Percentiles rank a stretch among this genome's conserved stretches.
Conservation (phyloP, 2,797 vertebrate species). For the Glyptemys insculpta region DNA sequence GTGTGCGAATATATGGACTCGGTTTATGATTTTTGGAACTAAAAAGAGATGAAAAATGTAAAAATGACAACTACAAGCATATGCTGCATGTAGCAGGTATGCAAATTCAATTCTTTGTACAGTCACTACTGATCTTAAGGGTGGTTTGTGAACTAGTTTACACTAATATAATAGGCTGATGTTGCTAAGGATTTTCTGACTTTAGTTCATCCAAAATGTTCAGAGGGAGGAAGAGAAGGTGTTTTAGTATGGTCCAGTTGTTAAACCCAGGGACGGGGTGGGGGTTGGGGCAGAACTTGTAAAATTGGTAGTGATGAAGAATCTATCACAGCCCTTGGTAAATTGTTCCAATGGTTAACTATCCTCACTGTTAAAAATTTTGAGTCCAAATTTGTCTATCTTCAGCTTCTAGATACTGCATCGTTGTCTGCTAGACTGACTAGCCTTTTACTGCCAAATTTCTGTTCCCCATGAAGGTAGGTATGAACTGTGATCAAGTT, state of each 20-base stretch:
- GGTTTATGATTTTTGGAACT: neutral
- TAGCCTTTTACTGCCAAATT: neutral
- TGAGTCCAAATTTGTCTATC: neutral
- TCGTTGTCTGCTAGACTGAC: neutral
- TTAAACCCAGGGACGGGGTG: neutral
- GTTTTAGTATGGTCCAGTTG: neutral
- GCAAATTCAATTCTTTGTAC: neutral
- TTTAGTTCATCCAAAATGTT: too few relatives aligned
- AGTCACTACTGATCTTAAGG: neutral
- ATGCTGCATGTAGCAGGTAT: neutral
- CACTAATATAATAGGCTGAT: neutral
- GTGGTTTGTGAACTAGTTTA: too few relatives aligned
- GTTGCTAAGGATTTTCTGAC: rapidly evolving
- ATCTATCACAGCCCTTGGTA: neutral
- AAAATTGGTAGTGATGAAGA: neutral
- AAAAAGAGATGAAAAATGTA: neutral
- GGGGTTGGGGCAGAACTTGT: neutral
- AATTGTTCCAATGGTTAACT: neutral
- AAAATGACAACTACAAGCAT: neutral
- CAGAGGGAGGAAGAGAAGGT: neutral
- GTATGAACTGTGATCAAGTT: neutral
- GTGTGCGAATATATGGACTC: neutral
- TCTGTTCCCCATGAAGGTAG: neutral
- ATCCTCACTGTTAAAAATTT: neutral
- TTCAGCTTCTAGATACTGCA: neutral